These are phyloP conservation scores for Pecten maximus DNA, from an alignment of 2,888 invertebrate genomes.

Conservation along the genomic window DNA sequence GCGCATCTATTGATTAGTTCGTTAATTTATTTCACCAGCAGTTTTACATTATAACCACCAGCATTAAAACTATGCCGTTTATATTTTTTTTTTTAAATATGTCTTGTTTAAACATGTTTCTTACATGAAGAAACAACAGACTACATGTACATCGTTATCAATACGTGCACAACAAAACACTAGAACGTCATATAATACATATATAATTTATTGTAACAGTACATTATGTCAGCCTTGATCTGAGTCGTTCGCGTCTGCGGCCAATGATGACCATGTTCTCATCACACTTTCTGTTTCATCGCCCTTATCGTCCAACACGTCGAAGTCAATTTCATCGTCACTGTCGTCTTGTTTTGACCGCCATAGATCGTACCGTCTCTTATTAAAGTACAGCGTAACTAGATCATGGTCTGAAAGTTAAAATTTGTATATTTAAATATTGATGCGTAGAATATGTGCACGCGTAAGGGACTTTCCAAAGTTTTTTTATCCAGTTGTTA, in stretches of 20 bases:
- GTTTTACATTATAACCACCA: no score
- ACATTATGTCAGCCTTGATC: conserved; percentile 11
- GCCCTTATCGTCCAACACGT: conserved; percentile 43
- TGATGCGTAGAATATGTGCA: neutral
- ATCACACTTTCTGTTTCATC: conserved; percentile 39
- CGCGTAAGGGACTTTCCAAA: no score
- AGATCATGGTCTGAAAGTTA: conserved; percentile 56
- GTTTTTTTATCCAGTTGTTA: no score
- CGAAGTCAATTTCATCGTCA: conserved; percentile 60
- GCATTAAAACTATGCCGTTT: no score
- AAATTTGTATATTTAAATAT: neutral
- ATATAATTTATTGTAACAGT: neutral
- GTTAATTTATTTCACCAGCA: no score
- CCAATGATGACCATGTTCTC: conserved; percentile 47
- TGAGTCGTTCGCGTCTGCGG: conserved; percentile 35
- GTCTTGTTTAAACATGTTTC: no score
- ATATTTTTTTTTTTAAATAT: no score
- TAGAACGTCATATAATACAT: neutral
- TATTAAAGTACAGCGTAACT: conserved; percentile 61
- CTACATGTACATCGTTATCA: no score
- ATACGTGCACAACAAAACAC: no score
- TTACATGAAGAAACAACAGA: no score
- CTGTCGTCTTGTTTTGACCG: conserved; percentile 60
- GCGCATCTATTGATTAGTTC: no score
- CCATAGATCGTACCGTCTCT: conserved; percentile 62